Conservation (phyloP, 2,888 invertebrate species). For the Synergus laeviventris region DNA sequence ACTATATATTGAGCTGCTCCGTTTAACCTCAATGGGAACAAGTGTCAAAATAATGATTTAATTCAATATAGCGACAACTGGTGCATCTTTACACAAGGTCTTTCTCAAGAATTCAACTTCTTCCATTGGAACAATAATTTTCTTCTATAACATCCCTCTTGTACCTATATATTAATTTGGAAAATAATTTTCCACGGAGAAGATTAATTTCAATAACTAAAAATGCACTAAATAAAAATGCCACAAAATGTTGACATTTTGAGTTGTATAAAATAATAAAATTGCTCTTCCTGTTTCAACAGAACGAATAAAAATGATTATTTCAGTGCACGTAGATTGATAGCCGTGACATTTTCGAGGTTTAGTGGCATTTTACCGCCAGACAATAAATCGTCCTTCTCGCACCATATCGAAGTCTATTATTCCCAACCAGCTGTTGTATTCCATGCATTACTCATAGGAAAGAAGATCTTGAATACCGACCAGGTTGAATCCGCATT, state of each 20-base stretch:
- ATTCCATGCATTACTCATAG: conserved; percentile 24
- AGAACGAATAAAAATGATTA: background rate
- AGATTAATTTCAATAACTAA: too few species aligned
- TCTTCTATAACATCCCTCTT: too few species aligned
- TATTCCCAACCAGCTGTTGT: conserved; percentile 21
- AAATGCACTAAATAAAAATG: too few species aligned
- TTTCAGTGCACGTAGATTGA: background rate
- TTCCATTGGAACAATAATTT: too few species aligned
- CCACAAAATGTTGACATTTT: too few species aligned
- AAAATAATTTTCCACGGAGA: too few species aligned
- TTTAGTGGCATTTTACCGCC: background rate
- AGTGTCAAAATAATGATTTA: background rate
- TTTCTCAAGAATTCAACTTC: too few species aligned
- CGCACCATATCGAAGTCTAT: conserved; percentile 1
- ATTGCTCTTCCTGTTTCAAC: background rate
- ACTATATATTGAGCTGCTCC: background rate
- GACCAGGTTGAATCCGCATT: conserved; percentile 10
- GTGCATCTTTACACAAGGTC: too few species aligned
- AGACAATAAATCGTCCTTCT: conserved; percentile 23
- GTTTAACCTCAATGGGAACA: background rate
- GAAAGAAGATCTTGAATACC: conserved; percentile 1
- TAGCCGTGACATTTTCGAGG: conserved; percentile 5
- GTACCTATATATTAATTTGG: too few species aligned
- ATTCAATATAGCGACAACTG: background rate
- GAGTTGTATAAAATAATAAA: too few species aligned